Evolutionary conservation across 2,888 invertebrate species (phyloP).

Genomic region (Drosophila crucigera): DNA sequence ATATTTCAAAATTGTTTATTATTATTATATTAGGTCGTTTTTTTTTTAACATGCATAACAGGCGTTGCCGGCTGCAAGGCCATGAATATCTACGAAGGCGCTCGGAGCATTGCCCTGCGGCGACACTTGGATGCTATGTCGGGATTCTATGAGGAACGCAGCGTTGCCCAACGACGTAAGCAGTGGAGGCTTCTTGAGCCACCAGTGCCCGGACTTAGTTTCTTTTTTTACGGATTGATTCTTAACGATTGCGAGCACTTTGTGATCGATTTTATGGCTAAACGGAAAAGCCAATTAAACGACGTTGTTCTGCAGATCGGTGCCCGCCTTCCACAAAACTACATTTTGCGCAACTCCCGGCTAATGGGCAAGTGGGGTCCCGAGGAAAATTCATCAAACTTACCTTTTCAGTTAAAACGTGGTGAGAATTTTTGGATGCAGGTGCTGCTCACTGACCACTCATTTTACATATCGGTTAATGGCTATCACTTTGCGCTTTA

Average conservation of each 20-base stretch:
- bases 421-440: conserved; percentile 85
- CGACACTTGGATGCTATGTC: conserved; percentile 59
- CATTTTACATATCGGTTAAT: conserved; percentile 89
- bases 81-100: conserved; percentile 56
- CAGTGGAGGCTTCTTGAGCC: conserved; percentile 25
- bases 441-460: conserved; percentile 87
- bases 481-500: conserved; percentile 90
- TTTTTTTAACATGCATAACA: conserved; percentile 32
- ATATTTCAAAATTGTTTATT: conserved; percentile 20
- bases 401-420: conserved; percentile 81
- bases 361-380: conserved; percentile 89
- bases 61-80: conserved; percentile 14
- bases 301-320: conserved; percentile 92
- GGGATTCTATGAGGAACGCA: conserved; percentile 60
- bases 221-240: conserved; percentile 64
- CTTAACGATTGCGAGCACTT: conserved; percentile 61
- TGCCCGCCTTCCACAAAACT: conserved; percentile 90
- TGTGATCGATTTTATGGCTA: conserved; percentile 52
- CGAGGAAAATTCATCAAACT: conserved; percentile 88
- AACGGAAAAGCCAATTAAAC: background rate
- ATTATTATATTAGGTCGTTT: background rate
- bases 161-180: conserved; percentile 29
- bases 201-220: conserved; percentile 58
- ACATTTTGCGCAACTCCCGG: conserved; percentile 90
- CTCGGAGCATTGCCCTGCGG: conserved; percentile 48